A percentile compares a stretch with the other conserved stretches of the same genome.
phyloP scores from a whole-genome alignment of 1,140 invertebrate genomes.

The Colletes latitarsis region DNA sequence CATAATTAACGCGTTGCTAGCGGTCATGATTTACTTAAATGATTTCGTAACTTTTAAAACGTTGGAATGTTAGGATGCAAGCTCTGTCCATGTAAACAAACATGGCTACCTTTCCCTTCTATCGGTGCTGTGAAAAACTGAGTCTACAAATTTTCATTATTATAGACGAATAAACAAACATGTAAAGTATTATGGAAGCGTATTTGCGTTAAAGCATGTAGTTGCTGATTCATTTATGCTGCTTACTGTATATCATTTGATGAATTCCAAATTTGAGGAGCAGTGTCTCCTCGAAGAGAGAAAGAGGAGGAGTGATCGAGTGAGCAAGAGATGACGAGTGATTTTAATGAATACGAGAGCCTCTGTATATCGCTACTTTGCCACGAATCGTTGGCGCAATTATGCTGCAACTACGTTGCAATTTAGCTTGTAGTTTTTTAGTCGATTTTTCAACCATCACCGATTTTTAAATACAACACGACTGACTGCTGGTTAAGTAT shows the following conservation, averaged over 20 bases:
- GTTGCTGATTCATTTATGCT: too few relatives aligned
- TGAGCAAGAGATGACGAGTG: constrained; percentile 1
- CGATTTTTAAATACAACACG: constrained; percentile 71
- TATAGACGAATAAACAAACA: too few relatives aligned
- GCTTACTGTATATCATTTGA: constrained; percentile 15
- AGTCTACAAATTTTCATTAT: too few relatives aligned
- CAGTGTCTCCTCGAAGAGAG: constrained; percentile 2
- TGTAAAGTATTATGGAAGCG: too few relatives aligned
- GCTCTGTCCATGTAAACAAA: too few relatives aligned
- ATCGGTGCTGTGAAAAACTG: too few relatives aligned
- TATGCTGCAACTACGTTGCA: constrained; percentile 56
- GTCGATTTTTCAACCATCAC: constrained; percentile 60
- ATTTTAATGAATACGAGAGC: constrained; percentile 29
- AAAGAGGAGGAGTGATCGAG: not conserved
- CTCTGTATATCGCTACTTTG: constrained; percentile 51
- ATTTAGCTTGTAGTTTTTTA: constrained; percentile 65
- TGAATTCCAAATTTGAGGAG: constrained; percentile 19
- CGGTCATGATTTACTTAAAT: too few relatives aligned
- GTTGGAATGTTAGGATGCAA: too few relatives aligned
- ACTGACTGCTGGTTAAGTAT: constrained; percentile 78
- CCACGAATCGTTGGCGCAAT: constrained; percentile 35
- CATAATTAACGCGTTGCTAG: too few relatives aligned
- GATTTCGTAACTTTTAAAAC: too few relatives aligned
- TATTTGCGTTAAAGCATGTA: too few relatives aligned
- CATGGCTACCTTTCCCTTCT: too few relatives aligned